Evolutionary conservation across 2,797 vertebrate genomes (phyloP).

Genomic region (Morus bassanus): DNA sequence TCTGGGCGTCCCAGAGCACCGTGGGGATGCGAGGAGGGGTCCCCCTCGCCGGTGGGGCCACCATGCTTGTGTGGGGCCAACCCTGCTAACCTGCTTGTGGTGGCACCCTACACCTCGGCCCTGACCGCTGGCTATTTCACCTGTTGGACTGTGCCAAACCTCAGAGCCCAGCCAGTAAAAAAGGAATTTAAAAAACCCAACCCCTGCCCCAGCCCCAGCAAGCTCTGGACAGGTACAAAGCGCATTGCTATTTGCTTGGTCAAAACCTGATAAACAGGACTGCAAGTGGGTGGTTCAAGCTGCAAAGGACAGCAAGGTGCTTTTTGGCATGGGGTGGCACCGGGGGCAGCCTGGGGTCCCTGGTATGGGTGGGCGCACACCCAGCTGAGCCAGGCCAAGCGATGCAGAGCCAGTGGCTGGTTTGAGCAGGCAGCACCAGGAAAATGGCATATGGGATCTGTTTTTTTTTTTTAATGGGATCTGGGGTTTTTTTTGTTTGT

Average conservation of each 20-base stretch:
- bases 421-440: fast-evolving
- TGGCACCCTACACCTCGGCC: fast-evolving
- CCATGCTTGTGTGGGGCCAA: fast-evolving
- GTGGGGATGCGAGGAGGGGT: fast-evolving
- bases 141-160: fast-evolving
- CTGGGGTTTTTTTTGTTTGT: too few relatives aligned
- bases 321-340: background rate
- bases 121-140: background rate
- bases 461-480: too few relatives aligned
- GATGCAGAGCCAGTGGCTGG: fast-evolving
- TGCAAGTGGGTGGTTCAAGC: background rate
- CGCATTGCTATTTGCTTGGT: background rate
- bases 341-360: background rate
- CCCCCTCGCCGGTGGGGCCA: fast-evolving
- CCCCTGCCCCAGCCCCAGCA: fast-evolving
- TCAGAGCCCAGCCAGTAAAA: background rate
- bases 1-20: background rate
- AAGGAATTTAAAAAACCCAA: background rate
- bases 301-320: background rate
- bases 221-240: background rate
- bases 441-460: background rate
- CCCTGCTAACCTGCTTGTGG: fast-evolving
- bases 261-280: background rate
- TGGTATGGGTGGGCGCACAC: fast-evolving
- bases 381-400: fast-evolving